Conservation (phyloP, 2,888 invertebrate species). For the Phragmatobia fuliginosa region DNA sequence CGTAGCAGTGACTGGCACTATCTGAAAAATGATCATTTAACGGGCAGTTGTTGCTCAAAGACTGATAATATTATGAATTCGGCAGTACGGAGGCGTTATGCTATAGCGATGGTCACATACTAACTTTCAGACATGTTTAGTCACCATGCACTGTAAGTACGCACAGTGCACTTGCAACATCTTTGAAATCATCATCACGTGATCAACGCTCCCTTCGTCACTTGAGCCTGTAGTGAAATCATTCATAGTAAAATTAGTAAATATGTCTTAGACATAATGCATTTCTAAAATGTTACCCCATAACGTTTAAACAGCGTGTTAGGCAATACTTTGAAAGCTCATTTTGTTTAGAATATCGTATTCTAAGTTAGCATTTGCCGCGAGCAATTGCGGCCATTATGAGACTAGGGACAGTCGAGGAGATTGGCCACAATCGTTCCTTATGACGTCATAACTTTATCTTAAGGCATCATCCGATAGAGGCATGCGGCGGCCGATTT, state of each 20-base stretch:
- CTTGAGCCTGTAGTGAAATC: slow-evolving; percentile 3
- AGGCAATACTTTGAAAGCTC: slow-evolving; percentile 7
- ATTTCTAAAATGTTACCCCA: slow-evolving; percentile 19
- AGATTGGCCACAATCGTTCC: neutral
- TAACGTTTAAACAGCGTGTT: neutral
- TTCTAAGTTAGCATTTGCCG: neutral
- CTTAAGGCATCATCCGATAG: slow-evolving; percentile 24
- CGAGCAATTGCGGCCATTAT: neutral
- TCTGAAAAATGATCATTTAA: slow-evolving; percentile 33
- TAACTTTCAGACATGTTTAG: slow-evolving; percentile 12
- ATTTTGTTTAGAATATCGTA: neutral
- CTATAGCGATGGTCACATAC: slow-evolving; percentile 31
- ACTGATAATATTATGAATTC: slow-evolving; percentile 54
- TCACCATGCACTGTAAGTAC: slow-evolving; percentile 12
- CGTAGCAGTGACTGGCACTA: neutral
- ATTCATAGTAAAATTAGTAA: slow-evolving; percentile 17
- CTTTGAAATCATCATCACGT: neutral
- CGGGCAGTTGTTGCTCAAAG: slow-evolving; percentile 59
- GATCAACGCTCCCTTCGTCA: neutral
- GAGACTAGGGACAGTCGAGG: neutral
- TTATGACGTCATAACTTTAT: slow-evolving; percentile 27
- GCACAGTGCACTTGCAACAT: neutral
- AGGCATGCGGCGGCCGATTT: slow-evolving; percentile 68
- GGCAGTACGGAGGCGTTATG: slow-evolving; percentile 32
- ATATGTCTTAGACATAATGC: slow-evolving; percentile 21